phyloP scores from a whole-genome alignment of 2,113 vertebrate genomes.

The Anguilla rostrata region DNA sequence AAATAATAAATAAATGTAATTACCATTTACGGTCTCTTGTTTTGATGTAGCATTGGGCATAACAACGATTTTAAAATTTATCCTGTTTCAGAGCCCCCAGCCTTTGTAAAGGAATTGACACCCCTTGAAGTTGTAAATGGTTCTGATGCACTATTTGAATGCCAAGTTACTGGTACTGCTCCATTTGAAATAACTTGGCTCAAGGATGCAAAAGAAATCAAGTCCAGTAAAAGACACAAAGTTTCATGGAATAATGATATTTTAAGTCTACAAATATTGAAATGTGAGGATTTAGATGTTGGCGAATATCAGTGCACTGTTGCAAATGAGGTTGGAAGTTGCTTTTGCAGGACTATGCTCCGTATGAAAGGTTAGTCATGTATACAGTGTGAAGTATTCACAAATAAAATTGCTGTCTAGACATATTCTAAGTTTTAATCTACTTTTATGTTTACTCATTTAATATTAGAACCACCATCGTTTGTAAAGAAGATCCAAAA shows the following conservation, averaged over 20 bases:
- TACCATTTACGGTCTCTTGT: neutral
- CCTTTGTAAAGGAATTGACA: conserved; percentile 77
- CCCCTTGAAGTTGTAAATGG: conserved; percentile 82
- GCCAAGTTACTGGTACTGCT: conserved; percentile 82
- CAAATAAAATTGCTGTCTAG: neutral
- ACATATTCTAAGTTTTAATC: neutral
- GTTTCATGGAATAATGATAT: conserved; percentile 72
- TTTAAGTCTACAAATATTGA: conserved; percentile 81
- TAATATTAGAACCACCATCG: conserved; percentile 80
- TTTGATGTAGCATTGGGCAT: neutral
- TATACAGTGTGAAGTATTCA: neutral
- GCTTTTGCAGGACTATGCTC: conserved; percentile 80
- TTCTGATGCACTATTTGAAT: conserved; percentile 75
- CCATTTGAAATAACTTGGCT: conserved; percentile 91
- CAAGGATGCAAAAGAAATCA: conserved; percentile 90
- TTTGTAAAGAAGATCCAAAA: conserved; percentile 87
- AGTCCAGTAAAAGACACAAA: conserved; percentile 85
- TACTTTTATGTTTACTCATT: conserved; percentile 51
- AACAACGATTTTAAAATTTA: conserved; percentile 2
- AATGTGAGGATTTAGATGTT: conserved; percentile 81
- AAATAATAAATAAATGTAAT: neutral
- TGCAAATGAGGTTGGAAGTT: conserved; percentile 89
- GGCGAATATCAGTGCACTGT: conserved; percentile 93
- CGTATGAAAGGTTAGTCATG: conserved; percentile 87
- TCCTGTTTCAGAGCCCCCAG: conserved; percentile 82